A percentile compares a stretch with the other conserved stretches of the same genome.
Evolutionary conservation across 2,797 vertebrate genomes (phyloP).

Genomic region (Trichosurus vulpecula): DNA sequence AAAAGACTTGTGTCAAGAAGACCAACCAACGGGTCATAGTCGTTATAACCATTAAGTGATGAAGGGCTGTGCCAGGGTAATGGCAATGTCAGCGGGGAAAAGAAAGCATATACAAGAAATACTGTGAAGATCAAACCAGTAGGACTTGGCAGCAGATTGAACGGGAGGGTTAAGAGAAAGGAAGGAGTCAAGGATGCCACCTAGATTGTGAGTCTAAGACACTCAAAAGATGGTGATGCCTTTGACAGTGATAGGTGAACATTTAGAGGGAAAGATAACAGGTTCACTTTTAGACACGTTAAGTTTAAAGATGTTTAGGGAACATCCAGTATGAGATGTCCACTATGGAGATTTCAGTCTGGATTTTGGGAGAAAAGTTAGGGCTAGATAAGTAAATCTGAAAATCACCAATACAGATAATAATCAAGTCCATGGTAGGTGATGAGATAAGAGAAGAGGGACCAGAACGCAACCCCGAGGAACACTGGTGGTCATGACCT

Average conservation of each 20-base stretch:
- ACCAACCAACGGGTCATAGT: background rate
- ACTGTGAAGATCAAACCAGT: background rate
- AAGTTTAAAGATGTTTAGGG: background rate
- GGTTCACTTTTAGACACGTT: background rate
- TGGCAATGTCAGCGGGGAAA: background rate
- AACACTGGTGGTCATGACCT: background rate
- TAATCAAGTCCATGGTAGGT: background rate
- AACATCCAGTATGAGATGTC: background rate
- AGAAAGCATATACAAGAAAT: background rate
- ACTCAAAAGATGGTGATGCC: background rate
- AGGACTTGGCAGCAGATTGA: background rate
- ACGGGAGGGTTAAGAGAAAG: background rate
- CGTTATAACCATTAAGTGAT: background rate
- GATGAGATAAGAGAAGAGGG: background rate
- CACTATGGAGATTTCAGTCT: background rate
- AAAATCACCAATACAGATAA: background rate
- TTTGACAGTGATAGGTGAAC: background rate
- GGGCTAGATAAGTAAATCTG: background rate
- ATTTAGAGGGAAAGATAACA: background rate
- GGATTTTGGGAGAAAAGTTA: background rate
- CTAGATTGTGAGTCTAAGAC: background rate
- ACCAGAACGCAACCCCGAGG: background rate
- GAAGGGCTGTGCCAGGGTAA: background rate
- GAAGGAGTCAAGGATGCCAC: background rate
- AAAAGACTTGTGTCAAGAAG: background rate